Base-by-base conservation (phyloP, 2,797 vertebrate species). In the Paedocypris micromegethes region DNA sequence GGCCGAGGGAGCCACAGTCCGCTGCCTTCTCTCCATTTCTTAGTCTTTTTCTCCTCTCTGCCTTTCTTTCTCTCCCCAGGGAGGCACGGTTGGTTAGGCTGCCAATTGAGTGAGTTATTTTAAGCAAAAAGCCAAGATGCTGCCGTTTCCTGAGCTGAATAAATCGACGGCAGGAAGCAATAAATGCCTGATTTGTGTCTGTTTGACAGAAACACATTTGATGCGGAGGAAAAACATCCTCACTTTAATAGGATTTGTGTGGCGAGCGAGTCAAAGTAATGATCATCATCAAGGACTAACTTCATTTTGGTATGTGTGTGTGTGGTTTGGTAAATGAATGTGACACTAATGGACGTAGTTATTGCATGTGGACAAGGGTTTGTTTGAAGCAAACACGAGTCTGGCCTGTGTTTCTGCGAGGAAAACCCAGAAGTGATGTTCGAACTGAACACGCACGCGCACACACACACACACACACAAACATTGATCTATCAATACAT, bases 401-500 rank as follows among this genome's bases (percentile, higher is more conserved):
- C 72, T 74, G 72, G 57, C 23, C 44, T 49, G 50, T 37, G 45
- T 70, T 51, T 70, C 4, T 3, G 38, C 54, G 51, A 54, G 66
- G 46, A 68, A 68, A 57, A 23, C 49, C 37, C 48, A 60, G 49
- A 7, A 68, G 66, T 68, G 49, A 68, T 68, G 66, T 68, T 46
- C 9, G 3, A 43, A 59, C 49, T 53, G 50, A 54, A 50, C 50
- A 66, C 48, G 61, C 51, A 60, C 64, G 58, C 50, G 61, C 48
- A 66, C 51, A 66, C 64, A 58, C 55, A 45, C 63, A 41, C 58
- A 58, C 58, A 40, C 47, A 9, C 52, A 68, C 46, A 62, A 55
- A 67, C 42, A 72, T 56, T 49, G 39, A 58, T 68, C 55, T 64
- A 65, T 56, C 53, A 53, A 70, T 72, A 67, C 68, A 77, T 77